Evolutionary conservation across 1,140 invertebrate species (phyloP).

Genomic region (Lerema accius): DNA sequence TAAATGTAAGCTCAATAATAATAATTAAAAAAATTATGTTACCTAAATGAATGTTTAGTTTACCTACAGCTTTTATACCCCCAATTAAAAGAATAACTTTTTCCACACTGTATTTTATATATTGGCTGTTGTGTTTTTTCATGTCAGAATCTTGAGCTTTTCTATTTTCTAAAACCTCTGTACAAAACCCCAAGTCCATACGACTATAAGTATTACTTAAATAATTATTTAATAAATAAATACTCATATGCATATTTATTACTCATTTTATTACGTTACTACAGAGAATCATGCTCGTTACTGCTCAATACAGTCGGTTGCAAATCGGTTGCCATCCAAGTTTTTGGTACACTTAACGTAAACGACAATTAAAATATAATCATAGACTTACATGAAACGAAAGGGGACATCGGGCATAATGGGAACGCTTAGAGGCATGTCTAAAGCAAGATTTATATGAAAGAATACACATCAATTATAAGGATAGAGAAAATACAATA

Average conservation of each 20-base stretch:
- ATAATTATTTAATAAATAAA: too few relatives aligned
- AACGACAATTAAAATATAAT: slow-evolving; percentile 37
- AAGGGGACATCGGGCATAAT: slow-evolving; percentile 15
- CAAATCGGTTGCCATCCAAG: slow-evolving; percentile 32
- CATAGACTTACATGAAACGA: slow-evolving; percentile 26
- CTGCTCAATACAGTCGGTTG: slow-evolving; percentile 37
- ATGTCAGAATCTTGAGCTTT: too few relatives aligned
- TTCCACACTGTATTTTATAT: too few relatives aligned
- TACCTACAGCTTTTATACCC: too few relatives aligned
- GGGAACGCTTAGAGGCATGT: background rate
- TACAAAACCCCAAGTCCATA: too few relatives aligned
- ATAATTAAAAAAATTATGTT: too few relatives aligned
- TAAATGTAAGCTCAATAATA: too few relatives aligned
- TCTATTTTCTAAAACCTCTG: too few relatives aligned
- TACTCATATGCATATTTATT: slow-evolving; percentile 58
- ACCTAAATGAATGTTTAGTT: too few relatives aligned
- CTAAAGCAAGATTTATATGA: slow-evolving; percentile 1
- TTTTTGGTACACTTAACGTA: slow-evolving; percentile 74
- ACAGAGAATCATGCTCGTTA: slow-evolving; percentile 74
- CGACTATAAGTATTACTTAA: too few relatives aligned
- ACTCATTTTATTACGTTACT: slow-evolving; percentile 79
- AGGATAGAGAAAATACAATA: background rate
- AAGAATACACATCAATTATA: background rate
- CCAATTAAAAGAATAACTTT: too few relatives aligned
- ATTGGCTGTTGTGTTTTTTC: too few relatives aligned